Conservation (phyloP, 2,888 invertebrate species). For the Ochropacha duplaris region DNA sequence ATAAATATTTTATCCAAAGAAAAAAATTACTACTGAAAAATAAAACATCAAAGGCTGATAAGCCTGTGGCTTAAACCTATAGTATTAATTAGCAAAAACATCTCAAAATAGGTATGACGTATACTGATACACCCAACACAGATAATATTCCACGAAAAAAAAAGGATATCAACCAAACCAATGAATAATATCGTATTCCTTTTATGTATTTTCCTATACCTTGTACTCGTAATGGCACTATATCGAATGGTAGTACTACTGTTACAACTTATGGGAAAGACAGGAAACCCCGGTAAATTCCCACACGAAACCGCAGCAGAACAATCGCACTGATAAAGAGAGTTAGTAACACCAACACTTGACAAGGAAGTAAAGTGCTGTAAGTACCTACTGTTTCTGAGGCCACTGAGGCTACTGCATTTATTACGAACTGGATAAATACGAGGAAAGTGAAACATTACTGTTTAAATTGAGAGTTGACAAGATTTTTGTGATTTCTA, state of each 20-base stretch:
- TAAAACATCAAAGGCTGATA: too few species aligned
- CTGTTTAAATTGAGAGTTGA: neutral
- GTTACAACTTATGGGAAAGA: neutral
- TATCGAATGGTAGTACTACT: neutral
- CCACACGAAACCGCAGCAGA: slow-evolving; percentile 21
- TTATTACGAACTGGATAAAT: neutral
- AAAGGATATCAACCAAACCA: neutral
- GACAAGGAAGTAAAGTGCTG: slow-evolving; percentile 8
- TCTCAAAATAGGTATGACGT: too few species aligned
- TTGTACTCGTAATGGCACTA: neutral
- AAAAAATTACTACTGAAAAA: too few species aligned
- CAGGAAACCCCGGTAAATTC: slow-evolving; percentile 19
- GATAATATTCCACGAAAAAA: neutral
- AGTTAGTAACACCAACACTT: slow-evolving; percentile 6
- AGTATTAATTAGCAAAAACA: too few species aligned
- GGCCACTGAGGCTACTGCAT: slow-evolving; percentile 5
- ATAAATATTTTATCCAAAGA: too few species aligned
- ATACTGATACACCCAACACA: neutral
- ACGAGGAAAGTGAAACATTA: neutral
- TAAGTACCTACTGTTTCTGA: neutral
- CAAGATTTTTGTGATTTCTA: too few species aligned
- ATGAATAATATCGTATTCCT: neutral
- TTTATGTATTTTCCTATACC: neutral
- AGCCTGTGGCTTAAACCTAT: too few species aligned
- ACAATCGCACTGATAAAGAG: slow-evolving; percentile 15